Base-by-base conservation (phyloP, 2,797 vertebrate species). In the Urosaurus nigricauda region DNA sequence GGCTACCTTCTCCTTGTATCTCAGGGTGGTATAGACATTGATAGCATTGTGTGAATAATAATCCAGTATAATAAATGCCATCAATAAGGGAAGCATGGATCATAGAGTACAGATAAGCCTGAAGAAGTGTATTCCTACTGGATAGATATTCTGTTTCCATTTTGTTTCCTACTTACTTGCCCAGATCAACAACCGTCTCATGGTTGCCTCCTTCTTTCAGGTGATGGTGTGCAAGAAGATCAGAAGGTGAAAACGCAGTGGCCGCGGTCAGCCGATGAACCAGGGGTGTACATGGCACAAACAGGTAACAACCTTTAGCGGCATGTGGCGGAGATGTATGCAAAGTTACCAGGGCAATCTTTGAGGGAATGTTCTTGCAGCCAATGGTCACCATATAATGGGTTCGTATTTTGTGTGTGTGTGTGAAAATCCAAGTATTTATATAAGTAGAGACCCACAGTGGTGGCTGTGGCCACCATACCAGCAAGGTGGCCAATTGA, bases 191-290 rank as follows among this genome's bases (percentile, higher is more conserved):
- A 56, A 94, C 0, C 0, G 29, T 86, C 84, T 94, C 86, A 94
- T 37, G 0, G 0, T 4, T 26, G 90, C 47, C 12, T 92, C 90
- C 89, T 19, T 93, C 94, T 97, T 97, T 90, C 93, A 99, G 99
- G 98, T 95, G 97, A 97, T 86, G 97, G 94, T 0, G 90, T 95
- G 0, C 97, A 97, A 95, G 98, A 99, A 86, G 98, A 99, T 91
- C 98, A 98, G 95, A 99, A 98, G 97, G 98, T 99, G 97, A 99
- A 99, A 96, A 99, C 98, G 19, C 99, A 99, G 97, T 98, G 98
- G 96, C 98, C 99, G 0, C 97, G 99, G 94, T 99, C 99, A 90
- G 99, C 98, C 1, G 99, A 99, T 93, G 98, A 98, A 95, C 98
- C 98, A 58, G 99, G 98, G 93, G 96, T 99, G 96, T 99, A 99